These are phyloP conservation scores for Sitta carolinensis DNA, from an alignment of 2,797 vertebrate species.

Conservation along the genomic window DNA sequence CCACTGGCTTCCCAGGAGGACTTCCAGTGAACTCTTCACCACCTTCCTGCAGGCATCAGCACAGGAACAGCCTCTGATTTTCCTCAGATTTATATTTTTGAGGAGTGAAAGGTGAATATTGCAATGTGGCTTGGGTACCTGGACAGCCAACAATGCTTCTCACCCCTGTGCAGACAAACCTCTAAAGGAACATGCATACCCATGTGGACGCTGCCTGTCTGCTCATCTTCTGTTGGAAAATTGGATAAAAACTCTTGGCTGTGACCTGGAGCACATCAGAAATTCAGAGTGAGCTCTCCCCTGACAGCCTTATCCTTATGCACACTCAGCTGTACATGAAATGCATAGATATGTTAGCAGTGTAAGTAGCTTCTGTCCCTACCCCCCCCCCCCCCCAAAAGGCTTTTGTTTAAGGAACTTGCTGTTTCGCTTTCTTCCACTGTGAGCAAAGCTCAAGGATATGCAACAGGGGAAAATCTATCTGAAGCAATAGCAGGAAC, in stretches of 20 bases:
- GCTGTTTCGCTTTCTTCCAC: not conserved
- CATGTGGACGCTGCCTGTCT: not conserved
- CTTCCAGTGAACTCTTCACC: not conserved
- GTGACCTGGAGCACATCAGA: not conserved
- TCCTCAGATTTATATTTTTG: not conserved
- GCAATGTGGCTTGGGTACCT: not conserved
- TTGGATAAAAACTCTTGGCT: not conserved
- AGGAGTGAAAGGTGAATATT: not conserved
- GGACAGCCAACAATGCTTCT: not conserved
- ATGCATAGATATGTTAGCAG: not conserved
- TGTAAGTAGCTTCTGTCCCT: not conserved
- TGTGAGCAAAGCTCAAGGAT: not conserved
- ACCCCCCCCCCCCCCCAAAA: not conserved
- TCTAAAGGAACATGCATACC: not conserved
- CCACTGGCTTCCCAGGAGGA: not conserved
- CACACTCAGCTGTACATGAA: not conserved
- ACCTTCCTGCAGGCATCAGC: not conserved
- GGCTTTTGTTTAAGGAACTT: not conserved
- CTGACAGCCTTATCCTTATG: rapidly evolving
- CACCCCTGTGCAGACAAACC: not conserved
- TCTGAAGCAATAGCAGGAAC: not conserved
- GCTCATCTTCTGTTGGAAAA: not conserved
- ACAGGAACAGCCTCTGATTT: not conserved
- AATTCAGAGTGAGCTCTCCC: not conserved
- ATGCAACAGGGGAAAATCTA: not conserved